Evolutionary conservation across 2,113 vertebrate genomes (phyloP), one percentile per base, ranked within the genome.

Genomic region (Patagioenas fasciata): DNA sequence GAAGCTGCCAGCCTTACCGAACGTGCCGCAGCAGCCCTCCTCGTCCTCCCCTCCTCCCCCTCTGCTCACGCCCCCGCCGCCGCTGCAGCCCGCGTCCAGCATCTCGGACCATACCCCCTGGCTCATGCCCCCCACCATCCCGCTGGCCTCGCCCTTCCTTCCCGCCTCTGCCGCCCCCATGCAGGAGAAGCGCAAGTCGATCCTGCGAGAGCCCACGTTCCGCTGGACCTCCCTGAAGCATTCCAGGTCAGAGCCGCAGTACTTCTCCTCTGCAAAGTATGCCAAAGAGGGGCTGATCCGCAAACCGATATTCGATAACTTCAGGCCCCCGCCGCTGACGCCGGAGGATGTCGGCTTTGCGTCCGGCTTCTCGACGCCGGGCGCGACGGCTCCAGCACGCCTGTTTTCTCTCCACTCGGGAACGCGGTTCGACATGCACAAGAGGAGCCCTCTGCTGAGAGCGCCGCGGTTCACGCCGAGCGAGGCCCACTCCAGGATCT

Each of bases 221-320:
- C 98, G 99, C 75, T 99, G 99, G 99, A 99, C 98, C 32, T 99
- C 99, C 12, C 97, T 98, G 72, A 98, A 98, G 95, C 98, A 98
- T 94, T 98, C 99, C 83, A 97, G 99, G 85, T 98, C 99, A 18
- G 99, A 99, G 80, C 98, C 99, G 15, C 99, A 99, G 92, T 99
- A 99, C 98, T 99, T 99, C 97, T 99, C 99, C 80, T 99, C 99
- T 82, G 99, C 99, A 77, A 99, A 99, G 96, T 99, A 99, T 91
- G 99, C 99, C 98, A 99, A 99, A 98, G 99, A 99, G 97, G 99
- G 99, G 85, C 99, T 99, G 40, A 99, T 99, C 79, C 98, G 99
- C 81, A 99, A 99, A 96, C 99, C 99, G 1, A 98, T 99, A 89
- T 99, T 99, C 69, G 99, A 99, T 97, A 99, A 99, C 97, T 99